phyloP scores from a whole-genome alignment of 2,113 vertebrate genomes.

The Platycercus adscitus region DNA sequence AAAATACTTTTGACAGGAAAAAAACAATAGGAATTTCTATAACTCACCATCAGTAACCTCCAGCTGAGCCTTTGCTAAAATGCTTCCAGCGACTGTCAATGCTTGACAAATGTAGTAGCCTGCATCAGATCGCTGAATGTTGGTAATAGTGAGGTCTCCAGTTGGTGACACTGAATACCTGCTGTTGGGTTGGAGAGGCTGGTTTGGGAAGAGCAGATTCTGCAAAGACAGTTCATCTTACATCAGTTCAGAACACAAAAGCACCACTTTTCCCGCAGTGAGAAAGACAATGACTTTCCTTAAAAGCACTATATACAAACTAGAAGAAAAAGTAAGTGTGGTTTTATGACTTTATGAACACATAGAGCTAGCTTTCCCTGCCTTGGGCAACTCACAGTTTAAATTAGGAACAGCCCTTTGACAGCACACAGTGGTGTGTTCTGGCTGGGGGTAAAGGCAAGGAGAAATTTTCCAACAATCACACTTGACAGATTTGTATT shows the following conservation, averaged over 20 bases:
- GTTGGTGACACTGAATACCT: constrained; percentile 92
- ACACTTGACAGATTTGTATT: background rate
- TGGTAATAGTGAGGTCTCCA: constrained; percentile 93
- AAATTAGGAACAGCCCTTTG: constrained; percentile 26
- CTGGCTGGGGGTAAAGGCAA: background rate
- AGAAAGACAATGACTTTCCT: background rate
- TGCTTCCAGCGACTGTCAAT: constrained; percentile 96
- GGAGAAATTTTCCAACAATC: background rate
- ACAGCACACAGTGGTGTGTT: background rate
- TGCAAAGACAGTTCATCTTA: constrained; percentile 72
- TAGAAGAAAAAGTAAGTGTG: background rate
- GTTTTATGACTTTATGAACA: constrained; percentile 32
- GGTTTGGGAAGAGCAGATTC: constrained; percentile 98
- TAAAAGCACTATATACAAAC: background rate
- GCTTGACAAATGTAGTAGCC: constrained; percentile 99
- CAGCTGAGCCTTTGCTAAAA: constrained; percentile 97
- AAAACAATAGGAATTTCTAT: constrained; percentile 17
- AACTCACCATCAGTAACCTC: constrained; percentile 97
- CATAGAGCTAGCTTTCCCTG: background rate
- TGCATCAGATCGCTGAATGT: constrained; percentile 90
- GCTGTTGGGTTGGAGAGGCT: constrained; percentile 93
- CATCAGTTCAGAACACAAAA: constrained; percentile 25
- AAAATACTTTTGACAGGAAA: background rate
- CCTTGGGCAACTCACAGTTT: background rate
- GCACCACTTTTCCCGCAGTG: background rate